A percentile compares a stretch with the other conserved stretches of the same genome.
These are phyloP conservation scores for Apeltes quadracus DNA, from an alignment of 2,113 vertebrate genomes.

Conservation along the genomic window DNA sequence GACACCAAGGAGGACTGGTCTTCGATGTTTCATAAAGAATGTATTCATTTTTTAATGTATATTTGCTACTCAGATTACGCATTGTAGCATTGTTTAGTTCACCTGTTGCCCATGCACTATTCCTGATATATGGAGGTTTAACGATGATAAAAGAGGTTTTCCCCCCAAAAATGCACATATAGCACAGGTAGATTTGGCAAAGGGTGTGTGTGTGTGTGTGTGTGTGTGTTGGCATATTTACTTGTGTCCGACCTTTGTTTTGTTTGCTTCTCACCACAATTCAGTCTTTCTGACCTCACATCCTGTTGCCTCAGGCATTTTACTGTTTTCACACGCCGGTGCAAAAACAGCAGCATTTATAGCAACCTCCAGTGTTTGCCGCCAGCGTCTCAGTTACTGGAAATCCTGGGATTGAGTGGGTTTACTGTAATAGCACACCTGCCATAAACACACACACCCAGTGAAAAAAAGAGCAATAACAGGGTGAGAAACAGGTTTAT, in stretches of 20 bases:
- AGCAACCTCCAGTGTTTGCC: slow-evolving; percentile 60
- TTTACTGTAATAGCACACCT: slow-evolving; percentile 75
- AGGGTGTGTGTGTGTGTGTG: slow-evolving; percentile 13
- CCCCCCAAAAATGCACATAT: neutral
- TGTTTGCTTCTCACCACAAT: slow-evolving; percentile 52
- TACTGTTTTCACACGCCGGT: slow-evolving; percentile 58
- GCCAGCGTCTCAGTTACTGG: slow-evolving; percentile 65
- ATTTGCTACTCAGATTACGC: neutral
- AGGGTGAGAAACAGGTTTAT: slow-evolving; percentile 76
- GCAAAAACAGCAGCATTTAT: slow-evolving; percentile 62
- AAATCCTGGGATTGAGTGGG: slow-evolving; percentile 68
- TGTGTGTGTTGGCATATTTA: slow-evolving; percentile 18
- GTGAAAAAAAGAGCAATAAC: slow-evolving; percentile 44
- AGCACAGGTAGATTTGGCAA: slow-evolving; percentile 25
- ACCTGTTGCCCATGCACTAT: neutral
- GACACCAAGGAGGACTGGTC: neutral
- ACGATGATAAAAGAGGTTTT: neutral
- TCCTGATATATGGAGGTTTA: neutral
- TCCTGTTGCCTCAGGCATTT: slow-evolving; percentile 62
- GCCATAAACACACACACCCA: slow-evolving; percentile 47
- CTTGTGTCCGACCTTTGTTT: slow-evolving; percentile 61
- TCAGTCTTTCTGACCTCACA: slow-evolving; percentile 55
- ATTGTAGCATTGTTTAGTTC: neutral
- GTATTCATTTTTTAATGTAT: neutral
- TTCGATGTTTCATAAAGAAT: neutral